Percentiles rank a stretch among this genome's conserved stretches.
These are phyloP conservation scores for Centropristis striata DNA, from an alignment of 2,113 vertebrate genomes.

Conservation along the genomic window DNA sequence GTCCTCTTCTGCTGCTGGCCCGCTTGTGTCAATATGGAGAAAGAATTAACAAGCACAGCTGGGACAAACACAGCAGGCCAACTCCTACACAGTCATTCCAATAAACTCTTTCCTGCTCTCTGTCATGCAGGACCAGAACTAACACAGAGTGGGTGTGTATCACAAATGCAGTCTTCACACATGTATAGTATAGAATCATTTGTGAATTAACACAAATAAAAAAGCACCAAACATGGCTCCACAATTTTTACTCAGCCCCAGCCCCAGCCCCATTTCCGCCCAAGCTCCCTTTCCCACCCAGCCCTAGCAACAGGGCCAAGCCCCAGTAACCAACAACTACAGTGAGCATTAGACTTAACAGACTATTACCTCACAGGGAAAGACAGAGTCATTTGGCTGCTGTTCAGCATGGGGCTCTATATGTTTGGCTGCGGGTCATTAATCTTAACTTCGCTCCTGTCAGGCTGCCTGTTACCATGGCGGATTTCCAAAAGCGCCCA, in stretches of 20 bases:
- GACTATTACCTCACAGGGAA: conserved; percentile 83
- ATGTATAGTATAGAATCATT: background rate
- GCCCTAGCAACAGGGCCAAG: conserved; percentile 52
- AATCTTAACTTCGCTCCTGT: conserved; percentile 79
- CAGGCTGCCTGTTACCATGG: conserved; percentile 65
- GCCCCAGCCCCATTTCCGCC: conserved; percentile 48
- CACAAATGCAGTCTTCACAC: background rate
- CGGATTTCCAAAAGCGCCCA: conserved; percentile 65
- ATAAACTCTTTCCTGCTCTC: conserved; percentile 43
- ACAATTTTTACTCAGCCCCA: conserved; percentile 33
- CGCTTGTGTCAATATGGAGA: conserved; percentile 53
- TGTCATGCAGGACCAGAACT: conserved; percentile 34
- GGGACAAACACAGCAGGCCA: conserved; percentile 56
- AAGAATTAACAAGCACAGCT: conserved; percentile 74
- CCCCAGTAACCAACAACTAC: conserved; percentile 69
- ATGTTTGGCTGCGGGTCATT: conserved; percentile 74
- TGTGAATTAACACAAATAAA: conserved; percentile 23
- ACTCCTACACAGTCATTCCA: conserved; percentile 55
- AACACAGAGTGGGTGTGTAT: conserved; percentile 18
- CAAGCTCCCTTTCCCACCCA: conserved; percentile 58
- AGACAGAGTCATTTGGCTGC: conserved; percentile 78
- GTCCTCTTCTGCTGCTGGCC: conserved; percentile 46
- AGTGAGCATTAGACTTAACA: conserved; percentile 71
- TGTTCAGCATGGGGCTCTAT: conserved; percentile 74
- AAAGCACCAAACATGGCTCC: conserved; percentile 29